Evolutionary conservation across 2,113 vertebrate species (phyloP), one percentile per base, ranked within the genome.

Genomic region (Archocentrus centrarchus): DNA sequence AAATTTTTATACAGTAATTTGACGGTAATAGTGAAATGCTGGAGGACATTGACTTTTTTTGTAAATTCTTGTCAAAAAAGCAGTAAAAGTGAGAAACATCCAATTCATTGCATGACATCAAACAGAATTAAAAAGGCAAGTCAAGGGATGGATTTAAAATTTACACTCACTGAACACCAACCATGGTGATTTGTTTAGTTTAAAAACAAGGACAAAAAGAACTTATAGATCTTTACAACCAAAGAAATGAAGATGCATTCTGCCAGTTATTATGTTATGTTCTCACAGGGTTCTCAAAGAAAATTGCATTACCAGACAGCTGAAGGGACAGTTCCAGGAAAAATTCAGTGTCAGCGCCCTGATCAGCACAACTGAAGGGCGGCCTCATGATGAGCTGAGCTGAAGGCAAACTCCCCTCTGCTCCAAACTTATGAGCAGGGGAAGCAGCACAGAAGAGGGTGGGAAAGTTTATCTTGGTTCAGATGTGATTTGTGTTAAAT

Each of bases 401-500:
- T 68, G 64, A 89, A 83, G 81, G 59, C 59, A 27, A n/a, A 73
- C 44, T 58, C 44, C 6, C 37, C 41, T 81, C 63, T 60, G 37
- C 35, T 83, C 13, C 59, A 37, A 77, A 70, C 68, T 77, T 66
- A 37, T 11, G 3, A 20, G 75, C 63, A 27, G n/a, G 47, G 59
- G 30, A 77, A 66, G 70, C 84, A 37, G 59, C 73, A 18, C 55
- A 70, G 81, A 30, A n/a, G 35, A 86, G 75, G 68, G 77, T 57
- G 64, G 84, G 83, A 80, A 35, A 73, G 79, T 92, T 90, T 85
- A 35, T 84, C 37, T 91, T 86, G 63, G 73, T 84, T 84, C 20
- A 30, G 13, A 60, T 70, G 20, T 27, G 24, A 79, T 32, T 79
- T 30, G 32, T 81, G 82, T 79, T 44, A 75, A 91, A 92, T 85